Conservation (phyloP, 2,113 vertebrate genomes). For the Pholis gunnellus region DNA sequence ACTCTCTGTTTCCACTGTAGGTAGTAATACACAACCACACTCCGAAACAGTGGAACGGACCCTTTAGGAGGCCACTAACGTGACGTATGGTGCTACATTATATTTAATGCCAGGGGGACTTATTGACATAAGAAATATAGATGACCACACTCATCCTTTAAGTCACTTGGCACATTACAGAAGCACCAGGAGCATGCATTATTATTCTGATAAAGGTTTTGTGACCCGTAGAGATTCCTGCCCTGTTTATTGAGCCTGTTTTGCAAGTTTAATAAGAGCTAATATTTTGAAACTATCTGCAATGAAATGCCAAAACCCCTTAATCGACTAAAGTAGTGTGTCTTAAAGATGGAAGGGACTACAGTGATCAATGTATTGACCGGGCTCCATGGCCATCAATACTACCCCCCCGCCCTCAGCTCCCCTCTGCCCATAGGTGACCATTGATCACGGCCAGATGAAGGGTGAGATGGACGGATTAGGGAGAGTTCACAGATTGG, state of each 20-base stretch:
- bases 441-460: slow-evolving; percentile 66
- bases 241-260: slow-evolving; percentile 25
- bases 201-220: not conserved
- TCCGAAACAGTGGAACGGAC: no score
- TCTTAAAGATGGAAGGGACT: slow-evolving; percentile 58
- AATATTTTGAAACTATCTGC: slow-evolving; percentile 53
- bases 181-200: slow-evolving; percentile 13
- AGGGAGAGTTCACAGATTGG: slow-evolving; percentile 65
- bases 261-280: slow-evolving; percentile 61
- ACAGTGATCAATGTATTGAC: slow-evolving; percentile 62
- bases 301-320: slow-evolving; percentile 38
- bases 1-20: no score
- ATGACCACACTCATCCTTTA: not conserved
- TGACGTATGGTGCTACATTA: not conserved
- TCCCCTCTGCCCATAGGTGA: slow-evolving; percentile 35
- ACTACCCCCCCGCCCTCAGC: slow-evolving; percentile 18
- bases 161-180: slow-evolving; percentile 18
- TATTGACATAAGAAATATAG: not conserved
- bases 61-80: not conserved
- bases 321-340: slow-evolving; percentile 59
- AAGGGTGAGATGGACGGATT: slow-evolving; percentile 53
- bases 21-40: not conserved
- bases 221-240: slow-evolving; percentile 27
- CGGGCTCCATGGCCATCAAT: slow-evolving; percentile 46
- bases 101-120: not conserved